Evolutionary conservation across 1,140 invertebrate genomes (phyloP).

Genomic region (Drosophila subpulchrella): DNA sequence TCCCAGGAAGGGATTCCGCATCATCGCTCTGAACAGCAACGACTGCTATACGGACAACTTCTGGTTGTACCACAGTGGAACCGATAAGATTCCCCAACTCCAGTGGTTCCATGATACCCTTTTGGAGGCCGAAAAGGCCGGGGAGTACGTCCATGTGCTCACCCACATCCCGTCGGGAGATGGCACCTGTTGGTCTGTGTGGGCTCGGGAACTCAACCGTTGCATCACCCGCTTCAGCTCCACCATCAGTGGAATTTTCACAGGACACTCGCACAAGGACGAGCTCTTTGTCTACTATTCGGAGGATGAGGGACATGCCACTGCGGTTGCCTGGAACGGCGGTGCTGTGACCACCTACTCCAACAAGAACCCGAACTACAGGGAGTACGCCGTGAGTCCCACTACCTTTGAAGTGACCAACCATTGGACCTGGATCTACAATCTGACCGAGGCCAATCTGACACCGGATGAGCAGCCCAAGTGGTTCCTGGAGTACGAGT

Average conservation of each 20-base stretch:
- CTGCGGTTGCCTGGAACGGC: constrained; percentile 91
- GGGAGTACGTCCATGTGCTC: constrained; percentile 92
- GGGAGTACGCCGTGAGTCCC: constrained; percentile 89
- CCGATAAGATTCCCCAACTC: constrained; percentile 86
- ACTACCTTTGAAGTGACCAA: constrained; percentile 86
- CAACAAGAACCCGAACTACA: constrained; percentile 92
- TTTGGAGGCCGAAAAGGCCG: constrained; percentile 88
- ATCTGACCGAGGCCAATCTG: constrained; percentile 91
- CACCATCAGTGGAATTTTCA: constrained; percentile 91
- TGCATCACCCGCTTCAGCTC: constrained; percentile 88
- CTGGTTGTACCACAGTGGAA: constrained; percentile 85
- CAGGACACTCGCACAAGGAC: constrained; percentile 92
- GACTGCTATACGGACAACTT: constrained; percentile 90
- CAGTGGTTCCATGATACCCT: constrained; percentile 91
- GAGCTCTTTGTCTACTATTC: constrained; percentile 89
- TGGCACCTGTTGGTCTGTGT: constrained; percentile 88
- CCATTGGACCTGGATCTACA: constrained; percentile 91
- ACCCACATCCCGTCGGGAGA: constrained; percentile 92
- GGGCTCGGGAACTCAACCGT: constrained; percentile 88
- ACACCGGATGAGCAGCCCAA: constrained; percentile 78
- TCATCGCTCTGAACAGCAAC: constrained; percentile 91
- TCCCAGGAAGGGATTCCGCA: constrained; percentile 88
- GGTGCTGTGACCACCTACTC: constrained; percentile 89
- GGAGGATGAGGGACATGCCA: constrained; percentile 85
- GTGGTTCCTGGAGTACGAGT: constrained; percentile 90